Conservation (phyloP, 2,113 vertebrate genomes). For the Plecotus auritus region DNA sequence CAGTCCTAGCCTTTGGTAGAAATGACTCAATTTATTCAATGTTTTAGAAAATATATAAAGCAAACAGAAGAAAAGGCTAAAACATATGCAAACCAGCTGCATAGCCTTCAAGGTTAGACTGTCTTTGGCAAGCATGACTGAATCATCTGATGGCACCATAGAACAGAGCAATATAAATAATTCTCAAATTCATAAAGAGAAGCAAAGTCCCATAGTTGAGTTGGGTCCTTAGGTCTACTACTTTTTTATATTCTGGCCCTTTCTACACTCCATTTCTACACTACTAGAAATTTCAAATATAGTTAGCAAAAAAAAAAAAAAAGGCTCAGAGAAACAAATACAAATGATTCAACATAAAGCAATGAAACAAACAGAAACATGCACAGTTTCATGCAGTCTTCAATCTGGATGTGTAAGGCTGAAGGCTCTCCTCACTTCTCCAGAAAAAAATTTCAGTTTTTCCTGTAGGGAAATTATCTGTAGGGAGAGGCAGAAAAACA, state of each 20-base stretch:
- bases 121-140: slow-evolving; percentile 1
- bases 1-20: background rate
- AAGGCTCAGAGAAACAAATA: slow-evolving; percentile 20
- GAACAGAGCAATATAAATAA: background rate
- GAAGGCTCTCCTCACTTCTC: slow-evolving; percentile 82
- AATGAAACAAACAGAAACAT: background rate
- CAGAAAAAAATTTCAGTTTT: slow-evolving; percentile 89
- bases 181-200: slow-evolving; percentile 33
- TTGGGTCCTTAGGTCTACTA: background rate
- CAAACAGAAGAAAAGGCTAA: background rate
- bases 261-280: background rate
- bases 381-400: background rate
- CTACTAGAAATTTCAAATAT: background rate
- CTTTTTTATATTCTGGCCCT: background rate
- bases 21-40: background rate
- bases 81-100: background rate
- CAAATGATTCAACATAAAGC: background rate
- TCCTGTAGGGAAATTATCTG: slow-evolving; percentile 91
- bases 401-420: background rate
- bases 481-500: slow-evolving; percentile 17
- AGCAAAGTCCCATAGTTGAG: background rate
- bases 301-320: background rate
- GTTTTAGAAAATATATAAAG: slow-evolving; percentile 27
- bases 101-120: background rate
- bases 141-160: background rate